Percentiles rank a stretch among this genome's conserved stretches.
Evolutionary conservation across 2,113 vertebrate genomes (phyloP).

Genomic region (Chauna torquata): DNA sequence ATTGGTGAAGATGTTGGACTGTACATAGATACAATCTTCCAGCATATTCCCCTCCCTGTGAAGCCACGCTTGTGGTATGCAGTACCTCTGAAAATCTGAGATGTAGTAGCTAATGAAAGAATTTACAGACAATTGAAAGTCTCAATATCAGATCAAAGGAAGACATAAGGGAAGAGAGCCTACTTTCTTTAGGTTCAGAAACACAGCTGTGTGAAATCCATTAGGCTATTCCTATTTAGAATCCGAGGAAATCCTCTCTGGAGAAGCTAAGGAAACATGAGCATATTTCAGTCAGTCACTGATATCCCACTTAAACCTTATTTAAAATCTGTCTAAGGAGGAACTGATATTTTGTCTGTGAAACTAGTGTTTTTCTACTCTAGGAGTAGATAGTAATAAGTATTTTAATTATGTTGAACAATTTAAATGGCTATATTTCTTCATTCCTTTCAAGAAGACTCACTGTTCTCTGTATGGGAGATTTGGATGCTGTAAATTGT

Average conservation of each 20-base stretch:
- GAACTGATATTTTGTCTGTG: neutral
- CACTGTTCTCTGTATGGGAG: conserved; percentile 6
- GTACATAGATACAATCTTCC: neutral
- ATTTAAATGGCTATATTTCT: conserved; percentile 16
- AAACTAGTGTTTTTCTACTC: conserved; percentile 7
- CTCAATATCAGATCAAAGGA: neutral
- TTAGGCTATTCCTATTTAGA: neutral
- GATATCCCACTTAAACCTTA: conserved; percentile 24
- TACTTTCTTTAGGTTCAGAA: neutral
- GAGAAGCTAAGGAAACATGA: conserved; percentile 9
- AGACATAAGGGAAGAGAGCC: neutral
- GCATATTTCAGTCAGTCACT: neutral
- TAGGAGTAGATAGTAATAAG: conserved; percentile 5
- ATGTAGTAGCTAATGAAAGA: neutral
- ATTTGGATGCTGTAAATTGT: neutral
- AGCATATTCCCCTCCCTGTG: neutral
- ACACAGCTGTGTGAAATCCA: neutral
- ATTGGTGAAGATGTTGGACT: neutral
- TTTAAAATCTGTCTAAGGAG: conserved; percentile 12
- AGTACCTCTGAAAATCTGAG: neutral
- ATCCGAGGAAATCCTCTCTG: conserved; percentile 8
- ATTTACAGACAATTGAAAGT: neutral
- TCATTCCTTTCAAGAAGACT: conserved; percentile 7
- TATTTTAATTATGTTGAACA: conserved; percentile 22
- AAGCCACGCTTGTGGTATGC: neutral